phyloP scores from a whole-genome alignment of 2,113 vertebrate genomes.

The Leucopsar rothschildi region DNA sequence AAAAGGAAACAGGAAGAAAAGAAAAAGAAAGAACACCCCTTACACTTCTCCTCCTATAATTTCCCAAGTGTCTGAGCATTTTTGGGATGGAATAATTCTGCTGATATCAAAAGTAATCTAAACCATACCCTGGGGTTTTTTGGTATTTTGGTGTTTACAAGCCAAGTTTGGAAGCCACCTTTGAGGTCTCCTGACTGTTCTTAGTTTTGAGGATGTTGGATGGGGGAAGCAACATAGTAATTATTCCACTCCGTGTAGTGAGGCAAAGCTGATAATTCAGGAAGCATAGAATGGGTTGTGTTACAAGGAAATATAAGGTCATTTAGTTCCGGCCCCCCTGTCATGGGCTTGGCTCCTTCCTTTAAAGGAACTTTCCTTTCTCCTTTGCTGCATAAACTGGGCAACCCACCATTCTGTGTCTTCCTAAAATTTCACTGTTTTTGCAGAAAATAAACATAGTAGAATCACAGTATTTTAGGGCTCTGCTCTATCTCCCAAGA shows the following conservation, averaged over 20 bases:
- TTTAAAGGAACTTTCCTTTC: neutral
- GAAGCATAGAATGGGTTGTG: neutral
- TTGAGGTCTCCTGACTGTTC: neutral
- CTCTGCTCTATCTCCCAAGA: neutral
- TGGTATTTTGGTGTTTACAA: neutral
- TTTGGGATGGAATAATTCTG: neutral
- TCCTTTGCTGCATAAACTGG: neutral
- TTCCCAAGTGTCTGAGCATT: neutral
- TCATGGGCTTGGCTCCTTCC: neutral
- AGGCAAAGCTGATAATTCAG: neutral
- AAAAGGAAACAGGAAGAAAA: neutral
- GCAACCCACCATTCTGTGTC: neutral
- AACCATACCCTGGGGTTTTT: fast-evolving
- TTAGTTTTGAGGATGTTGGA: fast-evolving
- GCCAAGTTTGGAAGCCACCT: neutral
- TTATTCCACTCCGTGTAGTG: fast-evolving
- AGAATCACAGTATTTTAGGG: neutral
- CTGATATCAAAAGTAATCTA: neutral
- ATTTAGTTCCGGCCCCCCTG: neutral
- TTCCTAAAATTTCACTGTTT: neutral
- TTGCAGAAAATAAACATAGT: neutral
- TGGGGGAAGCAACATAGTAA: neutral
- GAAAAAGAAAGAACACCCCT: neutral
- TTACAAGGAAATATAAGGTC: neutral
- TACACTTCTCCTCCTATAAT: neutral